Evolutionary conservation across 1,140 invertebrate genomes (phyloP), one percentile per base, ranked within the genome.

Genomic region (Drosophila fuyamai): DNA sequence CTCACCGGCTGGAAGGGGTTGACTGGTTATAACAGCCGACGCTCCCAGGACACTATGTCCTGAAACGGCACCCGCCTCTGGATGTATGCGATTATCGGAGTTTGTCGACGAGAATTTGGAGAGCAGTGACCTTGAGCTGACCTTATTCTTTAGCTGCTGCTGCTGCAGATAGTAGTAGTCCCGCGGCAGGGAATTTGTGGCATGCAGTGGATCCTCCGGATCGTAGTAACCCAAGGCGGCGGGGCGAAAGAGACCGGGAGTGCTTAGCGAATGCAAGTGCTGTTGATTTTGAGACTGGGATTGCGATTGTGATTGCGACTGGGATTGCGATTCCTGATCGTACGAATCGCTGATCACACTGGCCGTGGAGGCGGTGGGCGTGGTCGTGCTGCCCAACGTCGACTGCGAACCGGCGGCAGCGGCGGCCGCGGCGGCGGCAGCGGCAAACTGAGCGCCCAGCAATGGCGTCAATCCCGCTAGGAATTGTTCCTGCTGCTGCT

Each of bases 401-500:
- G 81, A 79, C 32, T 85, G 82, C 0, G 89, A 86, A 10, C 90
- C 88, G 18, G 72, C 76, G 13, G 76, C 82, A 18, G 85, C 84
- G 43, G 88, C 84, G 29, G 88, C 86, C 8, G 85, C 83, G 12
- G 89, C 80, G 4, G 75, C 78, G 10, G 90, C 90, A 9, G 85
- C 90, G 23, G 85, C 80, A 47, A 92, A 76, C 51, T 92, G 90
- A 23, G 90, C 90, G 50, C 90, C 91, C 68, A 92, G 55, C 18
- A 92, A 63, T 1, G 90, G 90, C 14, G 90, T 92, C 35, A 92
- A 63, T 63, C 84, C 88, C 27, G 90, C 90, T 7, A 92, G 77
- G 60, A 92, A 92, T 47, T 92, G 91, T 74, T 92, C 88, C 72
- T 92, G 88, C 78, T 91, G 91, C 79, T 92, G 91, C 73, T 92